Percentiles rank a stretch among this genome's conserved stretches.
Evolutionary conservation across 2,113 vertebrate species (phyloP).

Genomic region (Pedetes capensis): DNA sequence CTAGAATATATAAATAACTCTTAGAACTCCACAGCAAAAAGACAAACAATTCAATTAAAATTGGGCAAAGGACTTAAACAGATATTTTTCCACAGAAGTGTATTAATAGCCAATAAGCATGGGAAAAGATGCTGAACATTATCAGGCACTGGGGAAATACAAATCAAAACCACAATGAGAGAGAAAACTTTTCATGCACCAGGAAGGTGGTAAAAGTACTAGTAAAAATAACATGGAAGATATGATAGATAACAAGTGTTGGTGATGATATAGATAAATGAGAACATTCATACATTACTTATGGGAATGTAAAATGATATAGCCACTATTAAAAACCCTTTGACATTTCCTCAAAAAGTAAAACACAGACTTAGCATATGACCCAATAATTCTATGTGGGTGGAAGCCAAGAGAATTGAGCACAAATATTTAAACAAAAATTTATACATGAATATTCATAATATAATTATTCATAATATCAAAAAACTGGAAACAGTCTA

Average conservation of each 20-base stretch:
- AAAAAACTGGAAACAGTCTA: not conserved
- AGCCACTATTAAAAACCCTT: not conserved
- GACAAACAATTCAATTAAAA: not conserved
- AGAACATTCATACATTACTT: not conserved
- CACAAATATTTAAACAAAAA: not conserved
- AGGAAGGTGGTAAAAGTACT: not conserved
- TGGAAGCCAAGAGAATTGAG: not conserved
- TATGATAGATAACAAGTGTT: not conserved
- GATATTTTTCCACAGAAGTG: not conserved
- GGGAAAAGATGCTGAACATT: not conserved
- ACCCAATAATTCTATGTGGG: not conserved
- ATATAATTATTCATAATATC: not conserved
- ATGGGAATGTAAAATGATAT: not conserved
- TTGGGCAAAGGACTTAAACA: not conserved
- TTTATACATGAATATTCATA: not conserved
- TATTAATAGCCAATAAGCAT: not conserved
- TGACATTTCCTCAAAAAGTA: not conserved
- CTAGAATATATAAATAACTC: not conserved
- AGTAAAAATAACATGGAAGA: not conserved
- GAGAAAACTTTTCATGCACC: not conserved
- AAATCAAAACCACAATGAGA: conserved; percentile 16
- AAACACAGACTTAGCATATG: not conserved
- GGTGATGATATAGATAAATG: not conserved
- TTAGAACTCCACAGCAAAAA: not conserved
- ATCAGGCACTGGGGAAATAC: not conserved